Evolutionary conservation across 37 sponge, comb jelly and placozoan species (phyloP).

Genomic region (Oopsacas minuta): DNA sequence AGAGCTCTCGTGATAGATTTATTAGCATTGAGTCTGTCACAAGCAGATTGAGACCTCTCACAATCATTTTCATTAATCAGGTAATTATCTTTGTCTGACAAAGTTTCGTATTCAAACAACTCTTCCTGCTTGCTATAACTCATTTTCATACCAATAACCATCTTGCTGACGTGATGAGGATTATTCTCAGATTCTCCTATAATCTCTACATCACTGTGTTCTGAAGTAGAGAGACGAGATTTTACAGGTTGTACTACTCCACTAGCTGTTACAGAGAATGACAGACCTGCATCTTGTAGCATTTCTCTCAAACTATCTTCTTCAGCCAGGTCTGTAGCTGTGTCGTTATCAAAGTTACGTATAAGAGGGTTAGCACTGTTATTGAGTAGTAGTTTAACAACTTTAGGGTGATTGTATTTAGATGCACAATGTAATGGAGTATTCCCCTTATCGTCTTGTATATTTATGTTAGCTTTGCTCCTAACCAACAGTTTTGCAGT

Average conservation of each 20-base stretch:
- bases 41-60: conserved; percentile 5
- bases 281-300: not conserved
- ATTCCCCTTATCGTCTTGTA: conserved; percentile 41
- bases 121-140: conserved; percentile 41
- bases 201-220: not conserved
- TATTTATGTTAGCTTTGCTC: conserved; percentile 32
- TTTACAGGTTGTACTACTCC: not conserved
- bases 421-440: conserved; percentile 64
- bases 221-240: not conserved
- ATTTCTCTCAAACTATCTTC: not conserved
- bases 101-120: conserved; percentile 48
- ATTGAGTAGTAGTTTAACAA: conserved; percentile 42
- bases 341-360: conserved; percentile 9
- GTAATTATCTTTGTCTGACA: conserved; percentile 27
- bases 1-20: not conserved
- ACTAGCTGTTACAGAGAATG: conserved; percentile 16
- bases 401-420: conserved; percentile 47
- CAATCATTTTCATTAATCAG: conserved; percentile 20
- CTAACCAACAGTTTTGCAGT: conserved; percentile 38
- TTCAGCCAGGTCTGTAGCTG: not conserved
- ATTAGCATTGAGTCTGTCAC: not conserved
- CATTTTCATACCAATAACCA: not conserved
- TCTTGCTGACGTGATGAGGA: not conserved
- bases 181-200: conserved; percentile 17
- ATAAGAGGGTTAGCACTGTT: conserved; percentile 34